Evolutionary conservation across 2,888 invertebrate genomes (phyloP).

Genomic region (Tanytarsus gracilentus): DNA sequence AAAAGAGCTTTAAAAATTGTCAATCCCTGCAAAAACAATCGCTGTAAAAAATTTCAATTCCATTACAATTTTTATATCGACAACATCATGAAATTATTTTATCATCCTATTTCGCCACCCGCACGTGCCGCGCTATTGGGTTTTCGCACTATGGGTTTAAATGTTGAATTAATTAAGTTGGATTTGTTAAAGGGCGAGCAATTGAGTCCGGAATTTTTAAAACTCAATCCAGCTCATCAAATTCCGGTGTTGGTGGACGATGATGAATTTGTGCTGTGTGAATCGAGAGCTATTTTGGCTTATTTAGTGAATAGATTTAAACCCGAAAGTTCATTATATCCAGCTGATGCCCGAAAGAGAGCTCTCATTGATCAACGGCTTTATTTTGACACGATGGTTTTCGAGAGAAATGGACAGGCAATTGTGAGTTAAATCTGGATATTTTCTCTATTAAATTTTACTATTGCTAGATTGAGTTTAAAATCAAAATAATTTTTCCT

Average conservation of each 20-base stretch:
- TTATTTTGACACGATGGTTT: constrained; percentile 7
- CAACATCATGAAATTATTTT: constrained; percentile 1
- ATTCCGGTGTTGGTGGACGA: not conserved
- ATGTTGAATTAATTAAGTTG: not conserved
- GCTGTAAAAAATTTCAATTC: no score
- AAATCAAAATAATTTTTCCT: not conserved
- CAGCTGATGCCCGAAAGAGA: not conserved
- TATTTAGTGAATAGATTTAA: not conserved
- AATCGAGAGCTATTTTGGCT: constrained; percentile 3
- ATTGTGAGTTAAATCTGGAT: not conserved
- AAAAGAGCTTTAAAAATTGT: no score
- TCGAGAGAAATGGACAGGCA: constrained; percentile 9
- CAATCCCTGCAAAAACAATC: no score
- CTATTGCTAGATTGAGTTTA: not conserved
- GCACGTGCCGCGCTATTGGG: not conserved
- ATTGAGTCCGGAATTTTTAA: not conserved
- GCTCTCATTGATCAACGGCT: not conserved
- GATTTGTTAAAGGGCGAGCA: constrained; percentile 16
- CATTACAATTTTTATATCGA: not conserved
- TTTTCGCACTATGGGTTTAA: not conserved
- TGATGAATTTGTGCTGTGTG: not conserved
- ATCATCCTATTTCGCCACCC: not conserved
- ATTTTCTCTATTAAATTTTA: no score
- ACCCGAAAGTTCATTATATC: constrained; percentile 3
- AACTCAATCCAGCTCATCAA: constrained; percentile 11